phyloP scores from a whole-genome alignment of 1,140 invertebrate species.

The Solen grandis region DNA sequence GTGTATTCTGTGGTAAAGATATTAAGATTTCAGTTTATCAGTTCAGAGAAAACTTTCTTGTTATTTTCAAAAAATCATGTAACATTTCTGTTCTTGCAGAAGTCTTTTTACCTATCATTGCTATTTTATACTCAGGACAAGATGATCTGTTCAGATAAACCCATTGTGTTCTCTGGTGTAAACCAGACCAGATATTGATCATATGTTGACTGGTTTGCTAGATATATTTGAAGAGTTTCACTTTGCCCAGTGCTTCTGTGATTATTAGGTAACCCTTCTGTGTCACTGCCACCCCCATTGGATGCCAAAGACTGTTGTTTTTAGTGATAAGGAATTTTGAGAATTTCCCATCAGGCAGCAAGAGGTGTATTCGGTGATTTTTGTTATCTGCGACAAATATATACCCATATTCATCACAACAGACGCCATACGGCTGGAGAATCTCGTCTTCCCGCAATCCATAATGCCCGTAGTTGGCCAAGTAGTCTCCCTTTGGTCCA shows the following conservation, averaged over 20 bases:
- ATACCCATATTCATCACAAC: slow-evolving; percentile 74
- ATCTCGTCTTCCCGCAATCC: slow-evolving; percentile 71
- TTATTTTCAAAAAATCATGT: too few species aligned
- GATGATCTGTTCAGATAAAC: too few species aligned
- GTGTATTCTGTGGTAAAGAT: too few species aligned
- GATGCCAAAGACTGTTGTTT: slow-evolving; percentile 72
- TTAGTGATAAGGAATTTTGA: slow-evolving; percentile 70
- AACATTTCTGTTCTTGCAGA: too few species aligned
- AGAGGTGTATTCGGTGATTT: slow-evolving; percentile 75
- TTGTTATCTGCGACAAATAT: slow-evolving; percentile 77
- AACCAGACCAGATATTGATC: too few species aligned
- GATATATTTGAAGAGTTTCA: slow-evolving; percentile 76
- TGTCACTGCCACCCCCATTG: slow-evolving; percentile 71
- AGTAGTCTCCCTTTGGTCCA: slow-evolving; percentile 58
- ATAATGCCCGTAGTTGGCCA: slow-evolving; percentile 71
- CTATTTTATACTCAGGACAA: too few species aligned
- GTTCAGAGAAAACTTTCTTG: too few species aligned
- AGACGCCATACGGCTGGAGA: slow-evolving; percentile 76
- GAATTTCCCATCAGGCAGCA: slow-evolving; percentile 74
- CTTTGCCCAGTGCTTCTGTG: slow-evolving; percentile 74
- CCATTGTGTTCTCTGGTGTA: too few species aligned
- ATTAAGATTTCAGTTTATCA: too few species aligned
- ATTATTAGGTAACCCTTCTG: slow-evolving; percentile 69
- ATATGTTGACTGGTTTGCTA: too few species aligned
- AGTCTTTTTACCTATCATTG: too few species aligned